A percentile compares a stretch with the other conserved stretches of the same genome.
Evolutionary conservation across 2,113 vertebrate species (phyloP).

Genomic region (Petromus typicus): DNA sequence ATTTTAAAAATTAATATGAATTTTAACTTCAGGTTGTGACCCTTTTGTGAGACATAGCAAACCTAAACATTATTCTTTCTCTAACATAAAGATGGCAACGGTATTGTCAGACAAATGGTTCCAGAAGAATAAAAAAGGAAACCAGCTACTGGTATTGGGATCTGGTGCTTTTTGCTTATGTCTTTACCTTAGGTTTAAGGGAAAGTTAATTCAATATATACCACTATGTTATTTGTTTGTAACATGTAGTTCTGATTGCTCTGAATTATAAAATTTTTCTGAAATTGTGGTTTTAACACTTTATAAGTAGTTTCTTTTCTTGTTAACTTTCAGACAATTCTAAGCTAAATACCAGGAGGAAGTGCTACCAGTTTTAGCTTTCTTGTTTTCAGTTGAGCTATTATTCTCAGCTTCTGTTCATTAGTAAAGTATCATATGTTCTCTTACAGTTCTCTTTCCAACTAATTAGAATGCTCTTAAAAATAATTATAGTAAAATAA

Average conservation of each 20-base stretch:
- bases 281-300: slow-evolving; percentile 72
- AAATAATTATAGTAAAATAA: slow-evolving; percentile 48
- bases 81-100: background rate
- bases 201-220: slow-evolving; percentile 43
- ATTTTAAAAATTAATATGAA: slow-evolving; percentile 50
- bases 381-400: slow-evolving; percentile 55
- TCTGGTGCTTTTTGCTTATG: slow-evolving; percentile 11
- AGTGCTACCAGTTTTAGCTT: slow-evolving; percentile 66
- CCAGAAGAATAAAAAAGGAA: background rate
- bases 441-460: slow-evolving; percentile 42
- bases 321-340: slow-evolving; percentile 65
- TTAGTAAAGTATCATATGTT: slow-evolving; percentile 45
- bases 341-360: slow-evolving; percentile 58
- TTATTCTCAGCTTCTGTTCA: slow-evolving; percentile 48
- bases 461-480: slow-evolving; percentile 56
- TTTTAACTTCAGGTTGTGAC: slow-evolving; percentile 21
- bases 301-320: slow-evolving; percentile 72
- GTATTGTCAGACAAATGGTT: background rate
- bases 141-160: background rate
- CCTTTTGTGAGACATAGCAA: slow-evolving; percentile 1
- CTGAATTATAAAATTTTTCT: background rate
- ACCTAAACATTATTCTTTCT: background rate
- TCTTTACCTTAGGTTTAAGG: background rate
- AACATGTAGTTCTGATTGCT: slow-evolving; percentile 38
- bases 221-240: background rate